Percentiles rank a stretch among this genome's conserved stretches.
Conservation (phyloP, 37 sponge, comb jelly and placozoan genomes). For the Oopsacas minuta region DNA sequence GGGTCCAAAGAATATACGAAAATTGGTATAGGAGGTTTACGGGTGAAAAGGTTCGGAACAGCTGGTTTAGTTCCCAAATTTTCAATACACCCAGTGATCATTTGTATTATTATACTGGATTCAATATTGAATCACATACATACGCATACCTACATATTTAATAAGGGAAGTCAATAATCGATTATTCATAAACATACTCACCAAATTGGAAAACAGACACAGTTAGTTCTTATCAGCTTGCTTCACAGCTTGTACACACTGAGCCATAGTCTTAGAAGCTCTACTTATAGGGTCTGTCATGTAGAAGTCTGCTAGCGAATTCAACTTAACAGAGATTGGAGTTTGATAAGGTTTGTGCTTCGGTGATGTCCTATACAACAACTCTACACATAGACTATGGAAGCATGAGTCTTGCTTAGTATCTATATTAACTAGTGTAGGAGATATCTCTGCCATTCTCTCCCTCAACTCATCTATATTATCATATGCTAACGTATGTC, state of each 20-base stretch:
- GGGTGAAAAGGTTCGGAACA: too few species aligned
- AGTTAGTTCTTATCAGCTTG: background rate
- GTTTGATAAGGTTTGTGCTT: slow-evolving; percentile 41
- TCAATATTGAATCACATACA: too few species aligned
- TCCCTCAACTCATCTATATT: slow-evolving; percentile 44
- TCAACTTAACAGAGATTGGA: slow-evolving; percentile 50
- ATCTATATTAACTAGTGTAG: slow-evolving; percentile 42
- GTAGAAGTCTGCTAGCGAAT: slow-evolving; percentile 68
- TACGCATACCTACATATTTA: background rate
- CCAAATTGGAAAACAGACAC: background rate
- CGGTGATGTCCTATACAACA: slow-evolving; percentile 47
- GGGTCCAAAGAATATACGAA: too few species aligned
- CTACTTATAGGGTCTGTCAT: slow-evolving; percentile 93
- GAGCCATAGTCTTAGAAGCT: slow-evolving; percentile 84
- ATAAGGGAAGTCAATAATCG: background rate
- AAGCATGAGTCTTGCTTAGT: slow-evolving; percentile 63
- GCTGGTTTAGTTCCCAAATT: too few species aligned
- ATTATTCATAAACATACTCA: background rate
- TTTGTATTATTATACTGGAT: too few species aligned
- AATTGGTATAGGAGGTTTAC: too few species aligned
- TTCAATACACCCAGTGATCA: too few species aligned
- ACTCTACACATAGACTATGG: slow-evolving; percentile 33
- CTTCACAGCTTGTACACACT: slow-evolving; percentile 69
- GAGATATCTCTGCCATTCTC: slow-evolving; percentile 60
- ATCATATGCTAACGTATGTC: slow-evolving; percentile 51